Percentiles rank a stretch among this genome's conserved stretches.
Conservation (phyloP, 1,140 invertebrate genomes). For the Gyrodactylus salaris region DNA sequence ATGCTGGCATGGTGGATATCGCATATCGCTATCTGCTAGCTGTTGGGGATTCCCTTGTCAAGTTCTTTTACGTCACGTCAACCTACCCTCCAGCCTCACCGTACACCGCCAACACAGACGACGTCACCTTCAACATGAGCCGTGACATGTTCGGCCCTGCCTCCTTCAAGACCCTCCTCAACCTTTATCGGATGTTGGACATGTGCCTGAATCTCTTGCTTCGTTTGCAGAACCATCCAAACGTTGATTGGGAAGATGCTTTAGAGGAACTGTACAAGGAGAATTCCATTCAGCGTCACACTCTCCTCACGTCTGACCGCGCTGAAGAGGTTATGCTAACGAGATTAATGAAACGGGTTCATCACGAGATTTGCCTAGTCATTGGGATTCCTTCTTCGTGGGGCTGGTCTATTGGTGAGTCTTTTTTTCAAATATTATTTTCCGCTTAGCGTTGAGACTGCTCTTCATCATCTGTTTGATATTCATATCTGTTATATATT, state of each 20-base stretch:
- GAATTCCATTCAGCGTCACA: too few relatives aligned
- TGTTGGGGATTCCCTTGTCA: background rate
- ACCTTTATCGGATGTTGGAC: background rate
- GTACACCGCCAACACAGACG: background rate
- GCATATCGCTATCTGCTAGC: background rate
- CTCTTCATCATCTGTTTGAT: too few relatives aligned
- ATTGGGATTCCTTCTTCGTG: background rate
- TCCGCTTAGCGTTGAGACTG: too few relatives aligned
- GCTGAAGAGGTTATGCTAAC: background rate
- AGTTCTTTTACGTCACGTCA: background rate
- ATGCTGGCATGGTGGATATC: background rate
- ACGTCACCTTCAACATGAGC: background rate
- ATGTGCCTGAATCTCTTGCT: background rate
- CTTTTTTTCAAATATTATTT: too few relatives aligned
- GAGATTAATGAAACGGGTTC: background rate
- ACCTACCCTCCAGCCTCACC: background rate
- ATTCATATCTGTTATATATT: too few relatives aligned
- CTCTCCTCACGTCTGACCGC: too few relatives aligned
- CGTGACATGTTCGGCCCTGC: background rate
- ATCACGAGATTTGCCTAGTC: background rate
- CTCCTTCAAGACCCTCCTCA: background rate
- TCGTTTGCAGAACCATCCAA: background rate
- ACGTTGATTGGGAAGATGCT: background rate
- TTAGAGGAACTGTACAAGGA: background rate
- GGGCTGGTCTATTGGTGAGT: background rate